phyloP scores from a whole-genome alignment of 2,113 vertebrate genomes.

The Halichoeres trimaculatus region DNA sequence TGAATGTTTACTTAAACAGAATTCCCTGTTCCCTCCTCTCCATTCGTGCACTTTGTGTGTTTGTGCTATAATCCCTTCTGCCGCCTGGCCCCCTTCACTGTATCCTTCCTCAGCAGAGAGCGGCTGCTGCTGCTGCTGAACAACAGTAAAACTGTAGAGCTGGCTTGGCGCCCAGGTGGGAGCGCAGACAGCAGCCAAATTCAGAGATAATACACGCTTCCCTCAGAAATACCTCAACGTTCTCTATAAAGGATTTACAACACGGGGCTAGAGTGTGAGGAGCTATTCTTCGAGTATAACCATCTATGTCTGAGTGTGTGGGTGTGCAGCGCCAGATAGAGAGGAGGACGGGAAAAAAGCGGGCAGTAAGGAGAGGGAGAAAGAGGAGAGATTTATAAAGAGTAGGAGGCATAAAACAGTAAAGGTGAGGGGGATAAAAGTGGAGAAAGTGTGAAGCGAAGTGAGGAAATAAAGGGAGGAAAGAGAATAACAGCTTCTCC shows the following conservation, averaged over 20 bases:
- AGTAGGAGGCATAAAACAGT: constrained; percentile 23
- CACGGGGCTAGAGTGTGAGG: constrained; percentile 35
- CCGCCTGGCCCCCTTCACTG: constrained; percentile 10
- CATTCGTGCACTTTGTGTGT: constrained; percentile 17
- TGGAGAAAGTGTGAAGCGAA: constrained; percentile 4
- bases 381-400: constrained; percentile 14
- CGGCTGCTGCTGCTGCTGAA: constrained; percentile 26
- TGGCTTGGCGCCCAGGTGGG: constrained; percentile 51
- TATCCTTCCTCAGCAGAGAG: constrained; percentile 23
- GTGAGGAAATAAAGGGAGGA: constrained; percentile 16
- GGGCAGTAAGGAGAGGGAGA: background rate
- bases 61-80: constrained; percentile 49
- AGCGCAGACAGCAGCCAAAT: constrained; percentile 32
- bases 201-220: constrained; percentile 55
- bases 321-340: constrained; percentile 56
- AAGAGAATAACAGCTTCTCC: constrained; percentile 7
- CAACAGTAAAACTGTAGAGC: constrained; percentile 32
- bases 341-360: background rate
- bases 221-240: constrained; percentile 58
- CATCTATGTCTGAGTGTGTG: constrained; percentile 43
- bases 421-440: constrained; percentile 39
- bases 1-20: constrained; percentile 25
- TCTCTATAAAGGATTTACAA: constrained; percentile 57
- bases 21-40: constrained; percentile 8
- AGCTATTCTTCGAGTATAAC: constrained; percentile 53